Conservation (phyloP, 2,888 invertebrate species). For the Acanthosepion lycidas region DNA sequence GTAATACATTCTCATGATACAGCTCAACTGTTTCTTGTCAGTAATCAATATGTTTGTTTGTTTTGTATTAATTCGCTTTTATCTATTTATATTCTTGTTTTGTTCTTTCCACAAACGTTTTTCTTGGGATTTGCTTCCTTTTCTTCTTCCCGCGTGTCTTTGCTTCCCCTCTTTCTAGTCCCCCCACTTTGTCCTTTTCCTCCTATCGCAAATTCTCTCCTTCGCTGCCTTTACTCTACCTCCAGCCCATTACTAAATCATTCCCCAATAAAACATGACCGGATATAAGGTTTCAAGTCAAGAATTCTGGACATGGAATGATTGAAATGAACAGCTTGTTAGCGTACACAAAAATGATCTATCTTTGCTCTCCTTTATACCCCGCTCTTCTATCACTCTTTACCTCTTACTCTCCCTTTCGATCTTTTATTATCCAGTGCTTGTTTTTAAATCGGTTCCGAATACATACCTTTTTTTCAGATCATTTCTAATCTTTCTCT, state of each 20-base stretch:
- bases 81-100: conserved; percentile 24
- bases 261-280: conserved; percentile 14
- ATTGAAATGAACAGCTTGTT: conserved; percentile 8
- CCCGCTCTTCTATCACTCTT: neutral
- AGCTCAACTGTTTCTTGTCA: neutral
- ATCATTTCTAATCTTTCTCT: neutral
- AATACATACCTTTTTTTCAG: no score
- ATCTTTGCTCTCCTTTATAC: neutral
- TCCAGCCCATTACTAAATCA: neutral
- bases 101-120: neutral
- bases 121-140: neutral
- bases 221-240: no score
- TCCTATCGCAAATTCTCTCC: no score
- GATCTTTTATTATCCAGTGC: neutral
- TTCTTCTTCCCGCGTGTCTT: no score
- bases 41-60: neutral
- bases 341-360: conserved; percentile 13
- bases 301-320: conserved; percentile 33
- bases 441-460: no score
- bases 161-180: no score
- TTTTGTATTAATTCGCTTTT: neutral
- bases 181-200: neutral
- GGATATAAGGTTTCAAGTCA: conserved; percentile 33
- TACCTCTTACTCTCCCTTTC: neutral
- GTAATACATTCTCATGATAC: neutral